A percentile compares a stretch with the other conserved stretches of the same genome.
Conservation (phyloP, 2,797 vertebrate species). For the Coluber constrictor region DNA sequence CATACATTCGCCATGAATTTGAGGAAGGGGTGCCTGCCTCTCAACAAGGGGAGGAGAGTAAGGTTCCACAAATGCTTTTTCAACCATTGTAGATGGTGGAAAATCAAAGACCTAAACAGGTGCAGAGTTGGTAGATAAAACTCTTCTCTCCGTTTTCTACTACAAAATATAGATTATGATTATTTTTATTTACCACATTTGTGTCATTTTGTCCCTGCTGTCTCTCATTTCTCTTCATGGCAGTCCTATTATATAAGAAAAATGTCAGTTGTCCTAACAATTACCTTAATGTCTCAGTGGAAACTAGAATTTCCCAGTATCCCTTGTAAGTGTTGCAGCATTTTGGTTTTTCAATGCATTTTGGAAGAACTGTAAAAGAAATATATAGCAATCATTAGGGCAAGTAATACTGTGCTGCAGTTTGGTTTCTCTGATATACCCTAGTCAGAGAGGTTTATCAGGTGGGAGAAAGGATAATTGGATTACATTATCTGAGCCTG, state of each 20-base stretch:
- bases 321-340: background rate
- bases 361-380: background rate
- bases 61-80: background rate
- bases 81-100: background rate
- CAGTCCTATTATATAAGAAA: background rate
- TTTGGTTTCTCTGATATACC: background rate
- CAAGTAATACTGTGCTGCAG: background rate
- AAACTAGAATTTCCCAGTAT: background rate
- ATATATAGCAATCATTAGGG: background rate
- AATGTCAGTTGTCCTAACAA: background rate
- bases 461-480: background rate
- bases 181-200: background rate
- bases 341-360: background rate
- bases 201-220: background rate
- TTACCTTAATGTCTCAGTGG: background rate
- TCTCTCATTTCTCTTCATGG: background rate
- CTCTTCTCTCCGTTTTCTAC: background rate
- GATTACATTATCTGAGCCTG: too few relatives aligned
- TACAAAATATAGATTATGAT: background rate
- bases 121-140: background rate
- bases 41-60: background rate
- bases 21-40: background rate
- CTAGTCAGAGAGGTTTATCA: background rate
- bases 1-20: too few relatives aligned
- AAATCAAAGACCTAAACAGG: background rate